phyloP scores from a whole-genome alignment of 2,797 vertebrate genomes.

The Cyclura pinguis region DNA sequence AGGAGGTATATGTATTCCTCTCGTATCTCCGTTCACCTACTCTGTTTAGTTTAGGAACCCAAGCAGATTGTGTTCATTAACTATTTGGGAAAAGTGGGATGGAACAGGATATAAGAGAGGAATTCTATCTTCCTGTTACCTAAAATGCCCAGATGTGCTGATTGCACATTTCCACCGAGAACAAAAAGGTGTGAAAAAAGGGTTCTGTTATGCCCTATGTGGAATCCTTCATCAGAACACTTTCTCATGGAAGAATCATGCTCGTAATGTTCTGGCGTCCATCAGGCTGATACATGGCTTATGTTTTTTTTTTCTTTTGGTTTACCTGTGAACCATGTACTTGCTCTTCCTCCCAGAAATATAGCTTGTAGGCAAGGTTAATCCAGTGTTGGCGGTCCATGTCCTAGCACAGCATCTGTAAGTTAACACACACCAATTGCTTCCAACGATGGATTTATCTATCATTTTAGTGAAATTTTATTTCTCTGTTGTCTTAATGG shows the following conservation, averaged over 20 bases:
- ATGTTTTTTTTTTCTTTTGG: constrained; percentile 81
- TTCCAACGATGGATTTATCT: constrained; percentile 93
- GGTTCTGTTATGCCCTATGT: not conserved
- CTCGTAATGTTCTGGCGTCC: constrained; percentile 79
- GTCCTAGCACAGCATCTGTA: constrained; percentile 99
- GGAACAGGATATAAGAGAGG: not conserved
- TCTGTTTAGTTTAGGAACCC: not conserved
- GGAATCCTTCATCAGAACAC: constrained; percentile 12
- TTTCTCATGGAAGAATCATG: constrained; percentile 75
- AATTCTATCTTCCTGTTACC: not conserved
- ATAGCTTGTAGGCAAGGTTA: constrained; percentile 99
- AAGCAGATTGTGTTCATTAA: not conserved
- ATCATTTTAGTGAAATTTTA: constrained; percentile 84
- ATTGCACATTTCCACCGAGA: not conserved
- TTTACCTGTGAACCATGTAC: constrained; percentile 97
- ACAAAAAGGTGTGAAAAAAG: not conserved
- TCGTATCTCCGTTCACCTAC: not conserved
- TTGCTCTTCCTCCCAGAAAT: constrained; percentile 99
- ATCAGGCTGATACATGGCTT: constrained; percentile 78
- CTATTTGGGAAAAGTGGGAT: not conserved
- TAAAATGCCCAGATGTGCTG: not conserved
- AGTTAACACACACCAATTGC: constrained; percentile 96
- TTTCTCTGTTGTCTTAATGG: constrained; percentile 84
- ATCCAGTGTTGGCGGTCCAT: constrained; percentile 97
- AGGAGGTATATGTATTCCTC: not conserved